Evolutionary conservation across 2,797 vertebrate genomes (phyloP).

Genomic region (Avahi laniger): DNA sequence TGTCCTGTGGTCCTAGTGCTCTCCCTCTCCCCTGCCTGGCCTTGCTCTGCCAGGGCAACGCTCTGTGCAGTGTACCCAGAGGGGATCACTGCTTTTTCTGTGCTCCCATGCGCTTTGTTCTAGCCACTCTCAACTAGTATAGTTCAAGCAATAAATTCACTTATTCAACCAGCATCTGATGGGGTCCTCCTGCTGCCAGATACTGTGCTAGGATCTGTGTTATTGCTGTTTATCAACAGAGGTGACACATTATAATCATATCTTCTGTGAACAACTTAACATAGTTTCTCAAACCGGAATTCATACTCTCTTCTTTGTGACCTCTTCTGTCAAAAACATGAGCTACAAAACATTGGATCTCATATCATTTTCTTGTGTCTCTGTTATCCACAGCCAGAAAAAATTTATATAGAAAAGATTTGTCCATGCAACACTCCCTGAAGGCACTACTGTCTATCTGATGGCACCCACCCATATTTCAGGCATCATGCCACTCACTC

Average conservation of each 20-base stretch:
- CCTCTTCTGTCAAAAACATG: neutral
- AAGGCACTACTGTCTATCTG: neutral
- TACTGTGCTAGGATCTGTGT: neutral
- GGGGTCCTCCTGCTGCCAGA: neutral
- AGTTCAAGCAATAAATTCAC: neutral
- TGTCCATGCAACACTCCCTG: neutral
- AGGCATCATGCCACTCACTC: neutral
- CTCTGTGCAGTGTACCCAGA: neutral
- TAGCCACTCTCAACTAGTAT: neutral
- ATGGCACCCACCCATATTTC: neutral
- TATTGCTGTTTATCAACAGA: neutral
- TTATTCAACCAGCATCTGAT: neutral
- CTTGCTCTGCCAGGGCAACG: neutral
- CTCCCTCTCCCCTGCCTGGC: neutral
- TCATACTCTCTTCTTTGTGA: neutral
- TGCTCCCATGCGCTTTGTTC: neutral
- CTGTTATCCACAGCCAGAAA: neutral
- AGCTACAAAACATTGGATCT: neutral
- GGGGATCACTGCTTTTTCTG: neutral
- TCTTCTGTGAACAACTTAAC: neutral
- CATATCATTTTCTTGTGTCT: neutral
- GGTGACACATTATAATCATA: neutral
- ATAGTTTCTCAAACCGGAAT: neutral
- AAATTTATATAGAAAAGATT: neutral
- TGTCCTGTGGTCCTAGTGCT: neutral